These are phyloP conservation scores for Allobates femoralis DNA, from an alignment of 2,797 vertebrate species.

Conservation along the genomic window DNA sequence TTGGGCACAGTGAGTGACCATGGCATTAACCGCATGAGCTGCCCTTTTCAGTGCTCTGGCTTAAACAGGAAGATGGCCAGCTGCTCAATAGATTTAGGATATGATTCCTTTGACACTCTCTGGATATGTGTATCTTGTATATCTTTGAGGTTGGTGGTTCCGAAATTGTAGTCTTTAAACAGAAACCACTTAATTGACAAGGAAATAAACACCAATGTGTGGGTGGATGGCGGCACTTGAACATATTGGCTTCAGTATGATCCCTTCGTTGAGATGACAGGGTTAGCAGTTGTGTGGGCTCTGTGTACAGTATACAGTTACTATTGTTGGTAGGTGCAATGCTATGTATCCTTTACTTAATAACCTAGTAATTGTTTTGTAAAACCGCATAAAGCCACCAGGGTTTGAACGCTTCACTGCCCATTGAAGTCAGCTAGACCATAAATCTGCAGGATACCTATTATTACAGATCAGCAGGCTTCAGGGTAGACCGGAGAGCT, in stretches of 20 bases:
- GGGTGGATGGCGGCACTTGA: neutral
- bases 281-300: neutral
- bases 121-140: too few species aligned
- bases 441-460: neutral
- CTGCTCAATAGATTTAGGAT: too few species aligned
- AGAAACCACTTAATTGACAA: neutral
- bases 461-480: neutral
- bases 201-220: neutral
- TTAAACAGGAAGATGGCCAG: too few species aligned
- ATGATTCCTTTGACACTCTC: too few species aligned
- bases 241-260: neutral
- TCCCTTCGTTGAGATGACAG: neutral
- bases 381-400: slow-evolving; percentile 19
- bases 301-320: neutral
- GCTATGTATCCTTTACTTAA: slow-evolving; percentile 1
- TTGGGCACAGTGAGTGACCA: too few species aligned
- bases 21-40: too few species aligned
- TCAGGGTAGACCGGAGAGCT: neutral
- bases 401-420: slow-evolving; percentile 14
- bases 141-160: too few species aligned
- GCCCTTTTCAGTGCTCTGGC: too few species aligned
- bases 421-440: slow-evolving; percentile 14
- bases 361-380: slow-evolving; percentile 28
- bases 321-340: neutral
- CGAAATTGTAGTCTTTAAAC: too few species aligned